Evolutionary conservation across 1,140 invertebrate species (phyloP).

Genomic region (Bombus pyrosoma): DNA sequence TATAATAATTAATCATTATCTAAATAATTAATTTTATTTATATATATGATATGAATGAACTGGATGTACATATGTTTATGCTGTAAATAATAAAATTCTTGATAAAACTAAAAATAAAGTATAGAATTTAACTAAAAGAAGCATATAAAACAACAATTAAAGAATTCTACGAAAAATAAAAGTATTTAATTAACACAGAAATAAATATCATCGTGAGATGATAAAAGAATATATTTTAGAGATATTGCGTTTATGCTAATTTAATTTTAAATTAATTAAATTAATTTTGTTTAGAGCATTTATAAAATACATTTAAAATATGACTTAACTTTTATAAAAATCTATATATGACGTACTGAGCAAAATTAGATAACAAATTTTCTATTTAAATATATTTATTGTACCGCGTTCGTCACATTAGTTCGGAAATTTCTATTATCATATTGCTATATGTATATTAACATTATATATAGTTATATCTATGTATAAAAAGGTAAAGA

Average conservation of each 20-base stretch:
- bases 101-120: not conserved
- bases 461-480: too few relatives aligned
- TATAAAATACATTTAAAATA: not conserved
- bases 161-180: not conserved
- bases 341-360: too few relatives aligned
- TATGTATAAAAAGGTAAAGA: too few relatives aligned
- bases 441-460: too few relatives aligned
- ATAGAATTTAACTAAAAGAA: not conserved
- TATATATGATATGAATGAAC: not conserved
- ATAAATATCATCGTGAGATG: not conserved
- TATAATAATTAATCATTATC: too few relatives aligned
- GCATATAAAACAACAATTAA: not conserved
- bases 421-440: too few relatives aligned
- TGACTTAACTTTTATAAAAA: too few relatives aligned
- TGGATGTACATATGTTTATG: not conserved
- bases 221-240: not conserved
- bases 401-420: too few relatives aligned
- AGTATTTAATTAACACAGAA: not conserved
- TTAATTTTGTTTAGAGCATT: not conserved
- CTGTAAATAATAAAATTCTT: not conserved
- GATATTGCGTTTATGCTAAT: too few relatives aligned
- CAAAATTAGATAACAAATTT: too few relatives aligned
- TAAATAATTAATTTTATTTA: not conserved
- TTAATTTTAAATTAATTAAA: not conserved
- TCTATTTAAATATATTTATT: too few relatives aligned